These are phyloP conservation scores for Cyanoramphus novaezelandiae DNA, from an alignment of 2,113 vertebrate genomes.

Conservation along the genomic window DNA sequence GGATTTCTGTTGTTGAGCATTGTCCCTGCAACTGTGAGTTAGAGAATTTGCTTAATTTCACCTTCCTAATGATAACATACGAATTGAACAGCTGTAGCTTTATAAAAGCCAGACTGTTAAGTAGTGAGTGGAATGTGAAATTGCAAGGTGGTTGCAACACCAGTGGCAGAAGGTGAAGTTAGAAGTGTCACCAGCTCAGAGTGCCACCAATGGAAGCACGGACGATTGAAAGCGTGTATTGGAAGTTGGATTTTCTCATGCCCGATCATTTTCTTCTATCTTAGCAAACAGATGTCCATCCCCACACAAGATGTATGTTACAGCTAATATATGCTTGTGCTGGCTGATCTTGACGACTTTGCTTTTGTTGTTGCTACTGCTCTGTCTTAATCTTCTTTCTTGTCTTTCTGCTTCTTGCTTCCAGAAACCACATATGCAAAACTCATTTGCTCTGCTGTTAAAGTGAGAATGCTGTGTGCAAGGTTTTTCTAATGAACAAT, in stretches of 20 bases:
- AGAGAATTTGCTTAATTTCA: background rate
- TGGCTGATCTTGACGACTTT: background rate
- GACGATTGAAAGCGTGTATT: background rate
- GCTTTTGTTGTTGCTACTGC: background rate
- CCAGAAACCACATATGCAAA: background rate
- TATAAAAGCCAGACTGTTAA: background rate
- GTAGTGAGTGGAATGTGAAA: background rate
- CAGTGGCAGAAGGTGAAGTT: background rate
- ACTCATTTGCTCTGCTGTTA: background rate
- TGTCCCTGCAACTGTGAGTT: background rate
- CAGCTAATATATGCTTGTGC: background rate
- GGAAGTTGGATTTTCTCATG: background rate
- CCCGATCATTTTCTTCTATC: background rate
- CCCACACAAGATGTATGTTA: background rate
- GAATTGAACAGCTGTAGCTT: background rate
- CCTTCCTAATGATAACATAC: background rate
- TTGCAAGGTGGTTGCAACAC: background rate
- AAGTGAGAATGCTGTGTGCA: background rate
- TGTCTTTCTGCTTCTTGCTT: background rate
- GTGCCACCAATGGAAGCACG: background rate
- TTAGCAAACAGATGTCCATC: background rate
- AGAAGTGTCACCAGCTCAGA: background rate
- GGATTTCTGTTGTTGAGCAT: background rate
- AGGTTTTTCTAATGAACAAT: fast-evolving
- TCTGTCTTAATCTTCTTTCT: background rate